These are phyloP conservation scores for Eulemur coronatus DNA, from an alignment of 2,797 vertebrate genomes.

Conservation along the genomic window DNA sequence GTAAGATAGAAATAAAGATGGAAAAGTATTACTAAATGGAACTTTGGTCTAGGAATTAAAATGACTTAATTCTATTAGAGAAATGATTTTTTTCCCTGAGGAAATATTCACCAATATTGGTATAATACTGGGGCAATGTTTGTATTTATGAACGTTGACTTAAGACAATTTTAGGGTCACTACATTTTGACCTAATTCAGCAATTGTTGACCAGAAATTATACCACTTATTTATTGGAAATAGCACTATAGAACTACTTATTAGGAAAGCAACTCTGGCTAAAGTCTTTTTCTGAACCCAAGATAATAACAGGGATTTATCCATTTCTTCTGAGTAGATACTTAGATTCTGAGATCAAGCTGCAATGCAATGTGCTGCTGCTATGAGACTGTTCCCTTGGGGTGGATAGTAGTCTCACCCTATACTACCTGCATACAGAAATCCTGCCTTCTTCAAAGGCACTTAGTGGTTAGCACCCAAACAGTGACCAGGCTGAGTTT, in stretches of 20 bases:
- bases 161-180: not conserved
- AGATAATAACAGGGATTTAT: not conserved
- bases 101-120: not conserved
- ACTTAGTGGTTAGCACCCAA: not conserved
- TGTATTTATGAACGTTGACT: not conserved
- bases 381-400: not conserved
- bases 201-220: not conserved
- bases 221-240: constrained; percentile 3
- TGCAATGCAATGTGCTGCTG: not conserved
- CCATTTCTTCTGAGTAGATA: not conserved
- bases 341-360: not conserved
- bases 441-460: not conserved
- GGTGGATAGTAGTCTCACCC: not conserved
- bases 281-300: not conserved
- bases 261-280: not conserved
- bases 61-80: not conserved
- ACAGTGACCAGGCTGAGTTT: not conserved
- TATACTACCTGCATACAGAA: not conserved
- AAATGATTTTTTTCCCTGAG: not conserved
- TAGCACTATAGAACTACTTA: not conserved
- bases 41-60: constrained; percentile 2
- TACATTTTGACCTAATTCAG: constrained; percentile 16
- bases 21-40: not conserved
- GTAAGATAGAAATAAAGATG: not conserved
- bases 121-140: not conserved